Evolutionary conservation across 37 sponge, comb jelly and placozoan species (phyloP).

Genomic region (Aphrocallistes beatrix): DNA sequence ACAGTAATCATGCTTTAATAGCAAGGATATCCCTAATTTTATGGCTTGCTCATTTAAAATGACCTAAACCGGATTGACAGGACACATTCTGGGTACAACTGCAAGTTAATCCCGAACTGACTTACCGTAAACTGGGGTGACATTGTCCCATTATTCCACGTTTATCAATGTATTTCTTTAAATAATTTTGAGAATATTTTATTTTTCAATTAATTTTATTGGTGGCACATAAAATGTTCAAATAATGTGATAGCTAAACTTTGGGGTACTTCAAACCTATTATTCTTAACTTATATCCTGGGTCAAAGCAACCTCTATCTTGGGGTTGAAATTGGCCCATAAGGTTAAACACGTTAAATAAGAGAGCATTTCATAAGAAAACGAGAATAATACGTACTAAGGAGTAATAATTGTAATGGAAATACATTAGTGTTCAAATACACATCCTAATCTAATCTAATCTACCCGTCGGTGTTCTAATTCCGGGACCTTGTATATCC

Average conservation of each 20-base stretch:
- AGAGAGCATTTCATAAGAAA: background rate
- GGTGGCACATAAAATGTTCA: background rate
- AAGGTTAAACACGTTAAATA: background rate
- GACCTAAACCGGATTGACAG: no score
- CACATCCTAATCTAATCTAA: constrained; percentile 5
- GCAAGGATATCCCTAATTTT: no score
- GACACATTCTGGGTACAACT: no score
- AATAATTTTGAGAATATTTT: background rate
- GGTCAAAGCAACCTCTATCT: background rate
- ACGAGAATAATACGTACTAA: background rate
- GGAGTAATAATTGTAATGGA: background rate
- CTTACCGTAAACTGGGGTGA: background rate
- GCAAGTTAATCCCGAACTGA: no score
- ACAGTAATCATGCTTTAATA: no score
- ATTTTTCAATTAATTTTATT: background rate
- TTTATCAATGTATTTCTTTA: background rate
- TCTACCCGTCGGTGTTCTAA: background rate
- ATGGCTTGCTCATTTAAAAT: no score
- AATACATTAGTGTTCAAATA: background rate
- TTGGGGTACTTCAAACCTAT: background rate
- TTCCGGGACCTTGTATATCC: constrained; percentile 18
- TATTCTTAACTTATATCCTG: background rate
- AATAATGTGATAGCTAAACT: background rate
- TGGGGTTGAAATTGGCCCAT: background rate
- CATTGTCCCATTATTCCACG: background rate